These are phyloP conservation scores for Drosophila nr. perissopoda DNA, from an alignment of 2,888 invertebrate genomes.

Conservation along the genomic window DNA sequence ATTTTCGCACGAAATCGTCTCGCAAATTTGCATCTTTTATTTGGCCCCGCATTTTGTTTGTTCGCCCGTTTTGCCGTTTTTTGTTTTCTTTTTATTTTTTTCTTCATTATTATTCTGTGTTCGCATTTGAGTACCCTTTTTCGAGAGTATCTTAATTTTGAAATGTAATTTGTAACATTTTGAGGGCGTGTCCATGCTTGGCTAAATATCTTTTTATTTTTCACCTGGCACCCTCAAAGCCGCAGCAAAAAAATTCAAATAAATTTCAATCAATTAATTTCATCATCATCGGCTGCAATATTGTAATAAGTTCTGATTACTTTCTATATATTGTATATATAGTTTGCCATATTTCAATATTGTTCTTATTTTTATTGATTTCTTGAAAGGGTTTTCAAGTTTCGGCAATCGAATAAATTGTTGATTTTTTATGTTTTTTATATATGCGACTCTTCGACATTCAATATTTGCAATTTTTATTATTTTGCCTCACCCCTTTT, in stretches of 20 bases:
- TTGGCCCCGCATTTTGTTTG: constrained; percentile 61
- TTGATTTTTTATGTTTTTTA: constrained; percentile 1
- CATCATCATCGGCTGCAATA: neutral
- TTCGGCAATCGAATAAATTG: neutral
- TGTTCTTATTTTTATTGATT: neutral
- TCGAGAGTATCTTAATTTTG: neutral
- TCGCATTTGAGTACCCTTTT: constrained; percentile 5
- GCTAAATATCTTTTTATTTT: no score
- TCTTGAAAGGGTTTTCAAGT: neutral
- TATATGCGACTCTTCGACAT: constrained; percentile 15
- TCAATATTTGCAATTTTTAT: constrained; percentile 59
- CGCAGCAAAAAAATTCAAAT: neutral
- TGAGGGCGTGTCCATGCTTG: no score
- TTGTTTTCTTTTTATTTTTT: neutral
- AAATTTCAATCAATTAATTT: neutral
- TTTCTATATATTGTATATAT: neutral
- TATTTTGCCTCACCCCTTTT: constrained; percentile 21
- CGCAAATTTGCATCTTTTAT: constrained; percentile 69
- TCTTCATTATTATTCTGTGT: neutral
- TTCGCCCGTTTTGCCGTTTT: constrained; percentile 52
- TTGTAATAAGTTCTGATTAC: neutral
- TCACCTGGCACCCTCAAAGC: no score
- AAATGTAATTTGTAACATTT: neutral
- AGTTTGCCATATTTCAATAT: neutral
- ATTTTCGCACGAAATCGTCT: constrained; percentile 56